phyloP scores from a whole-genome alignment of 2,797 vertebrate genomes.

The Sternotherus odoratus region DNA sequence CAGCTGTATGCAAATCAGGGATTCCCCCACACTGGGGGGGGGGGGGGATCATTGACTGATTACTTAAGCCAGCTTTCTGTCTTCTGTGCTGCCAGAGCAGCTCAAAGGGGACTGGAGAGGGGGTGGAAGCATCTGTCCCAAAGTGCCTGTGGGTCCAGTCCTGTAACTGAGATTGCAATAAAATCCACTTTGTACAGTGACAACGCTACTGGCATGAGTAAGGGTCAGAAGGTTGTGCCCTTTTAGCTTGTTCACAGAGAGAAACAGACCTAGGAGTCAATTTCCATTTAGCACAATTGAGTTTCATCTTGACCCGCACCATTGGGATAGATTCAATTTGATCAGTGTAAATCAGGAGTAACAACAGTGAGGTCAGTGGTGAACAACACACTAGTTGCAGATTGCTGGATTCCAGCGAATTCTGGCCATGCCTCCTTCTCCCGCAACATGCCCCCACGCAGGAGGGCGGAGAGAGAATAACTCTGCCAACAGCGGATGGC shows the following conservation, averaged over 20 bases:
- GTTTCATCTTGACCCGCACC: slow-evolving; percentile 2
- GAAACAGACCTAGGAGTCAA: not conserved
- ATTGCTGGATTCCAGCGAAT: not conserved
- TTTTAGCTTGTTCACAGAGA: not conserved
- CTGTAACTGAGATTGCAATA: not conserved
- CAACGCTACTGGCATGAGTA: not conserved
- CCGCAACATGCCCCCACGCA: not conserved
- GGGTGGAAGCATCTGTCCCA: not conserved
- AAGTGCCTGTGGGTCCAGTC: not conserved
- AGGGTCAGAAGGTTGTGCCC: not conserved
- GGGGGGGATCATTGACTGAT: not conserved
- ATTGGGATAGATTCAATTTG: not conserved
- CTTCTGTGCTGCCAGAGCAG: fast-evolving
- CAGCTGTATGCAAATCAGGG: not conserved
- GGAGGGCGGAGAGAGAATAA: not conserved
- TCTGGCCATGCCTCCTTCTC: not conserved
- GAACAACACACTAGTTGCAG: fast-evolving
- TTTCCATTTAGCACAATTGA: not conserved
- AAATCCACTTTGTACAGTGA: not conserved
- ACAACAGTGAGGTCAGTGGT: not conserved
- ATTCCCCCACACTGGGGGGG: not conserved
- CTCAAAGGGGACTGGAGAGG: not conserved
- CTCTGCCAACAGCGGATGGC: not conserved
- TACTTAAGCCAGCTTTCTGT: not conserved
- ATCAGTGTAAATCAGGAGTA: not conserved